Evolutionary conservation across 1,140 invertebrate genomes (phyloP), one percentile per base, ranked within the genome.

Genomic region (Drosophila ironensis): DNA sequence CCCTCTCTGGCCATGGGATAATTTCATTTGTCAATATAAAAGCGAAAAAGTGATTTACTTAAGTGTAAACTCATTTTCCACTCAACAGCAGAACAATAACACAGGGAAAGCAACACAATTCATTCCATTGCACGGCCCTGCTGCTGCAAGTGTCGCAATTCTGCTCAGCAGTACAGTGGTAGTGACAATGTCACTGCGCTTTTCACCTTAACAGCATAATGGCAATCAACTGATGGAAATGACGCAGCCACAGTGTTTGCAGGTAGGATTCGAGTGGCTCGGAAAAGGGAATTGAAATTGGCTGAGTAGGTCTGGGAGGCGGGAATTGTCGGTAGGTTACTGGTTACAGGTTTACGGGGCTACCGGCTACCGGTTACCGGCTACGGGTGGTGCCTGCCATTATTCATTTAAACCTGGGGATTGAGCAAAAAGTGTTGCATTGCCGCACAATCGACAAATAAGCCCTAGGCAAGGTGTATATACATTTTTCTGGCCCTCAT

Each of bases 21-120:
- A 71, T 71, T 84, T 59, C 69, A 70, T 70, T 84, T 71, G 78
- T 66, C 78, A 77, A 82, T 78, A 61, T 47, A 48, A 54, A 84
- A 73, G 52, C 72, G 41, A 27, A 73, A 86, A 75, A 72, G 60
- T 86, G 67, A 75, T 84, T 84, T 84, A 75, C 66, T 74, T 86
- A 86, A 84, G 71, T 86, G 80, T 84, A 67, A 86, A 84, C 64
- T 71, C 81, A 72, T 80, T 86, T 84, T 84, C 46, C 69, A 74
- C 59, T 78, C 80, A 86, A 63, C 74, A 74, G 44, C 45, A 41
- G 67, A 84, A 74, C 68, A 71, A 68, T 37, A 71, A 45, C 41
- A 61, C 41, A 61, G 56, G 24, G 38, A 47, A 40, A 41, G 40
- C 40, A 22, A 17, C 40, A 41, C 22, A 44, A 63, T 19, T 60